Percentiles rank a stretch among this genome's conserved stretches.
These are phyloP conservation scores for Pomatostomus ruficeps DNA, from an alignment of 2,113 vertebrate genomes.

Conservation along the genomic window DNA sequence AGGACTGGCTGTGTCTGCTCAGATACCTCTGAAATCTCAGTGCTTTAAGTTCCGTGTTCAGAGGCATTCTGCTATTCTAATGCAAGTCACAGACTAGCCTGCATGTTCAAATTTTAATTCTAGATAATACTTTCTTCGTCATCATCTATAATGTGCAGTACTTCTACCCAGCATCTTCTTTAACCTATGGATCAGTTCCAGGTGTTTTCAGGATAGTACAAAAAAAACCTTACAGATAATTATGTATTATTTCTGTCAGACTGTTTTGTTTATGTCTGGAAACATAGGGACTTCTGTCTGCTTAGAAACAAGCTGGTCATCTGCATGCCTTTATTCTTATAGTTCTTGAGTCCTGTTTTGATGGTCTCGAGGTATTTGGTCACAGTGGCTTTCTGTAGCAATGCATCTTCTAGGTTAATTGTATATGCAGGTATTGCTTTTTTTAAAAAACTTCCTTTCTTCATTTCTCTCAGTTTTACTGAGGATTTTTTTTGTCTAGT, in stretches of 20 bases:
- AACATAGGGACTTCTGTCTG: not conserved
- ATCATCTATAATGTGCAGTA: not conserved
- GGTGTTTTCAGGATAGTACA: not conserved
- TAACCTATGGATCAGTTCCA: not conserved
- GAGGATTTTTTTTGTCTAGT: not conserved
- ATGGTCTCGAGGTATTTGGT: not conserved
- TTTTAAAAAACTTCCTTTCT: not conserved
- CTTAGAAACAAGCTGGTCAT: not conserved
- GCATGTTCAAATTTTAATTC: not conserved
- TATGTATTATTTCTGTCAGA: not conserved
- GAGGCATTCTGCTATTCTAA: not conserved
- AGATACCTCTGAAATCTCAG: not conserved
- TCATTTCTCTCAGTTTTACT: not conserved
- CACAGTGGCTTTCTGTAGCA: not conserved
- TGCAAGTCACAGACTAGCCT: not conserved
- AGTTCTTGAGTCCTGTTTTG: not conserved
- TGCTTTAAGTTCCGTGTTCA: not conserved
- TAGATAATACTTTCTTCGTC: not conserved
- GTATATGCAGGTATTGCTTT: not conserved
- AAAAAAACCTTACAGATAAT: not conserved
- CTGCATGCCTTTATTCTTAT: not conserved
- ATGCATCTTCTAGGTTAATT: not conserved
- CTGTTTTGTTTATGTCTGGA: not conserved
- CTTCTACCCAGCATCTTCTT: not conserved
- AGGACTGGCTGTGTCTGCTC: not conserved